phyloP scores from a whole-genome alignment of 2,888 invertebrate species.

The Acanthoscelides obtectus region DNA sequence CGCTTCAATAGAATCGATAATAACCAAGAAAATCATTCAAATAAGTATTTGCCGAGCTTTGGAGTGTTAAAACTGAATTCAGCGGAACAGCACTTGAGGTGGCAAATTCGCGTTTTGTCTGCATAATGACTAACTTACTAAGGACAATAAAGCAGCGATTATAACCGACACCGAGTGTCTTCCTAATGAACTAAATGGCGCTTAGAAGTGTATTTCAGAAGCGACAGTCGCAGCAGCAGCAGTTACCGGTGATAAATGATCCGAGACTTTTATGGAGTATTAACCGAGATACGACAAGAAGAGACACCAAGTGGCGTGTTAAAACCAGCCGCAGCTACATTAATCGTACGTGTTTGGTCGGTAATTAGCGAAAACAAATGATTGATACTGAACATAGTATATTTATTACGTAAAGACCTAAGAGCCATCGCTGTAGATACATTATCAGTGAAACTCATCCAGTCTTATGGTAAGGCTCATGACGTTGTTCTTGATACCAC shows the following conservation, averaged over 20 bases:
- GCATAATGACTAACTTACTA: not conserved
- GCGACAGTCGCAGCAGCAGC: not conserved
- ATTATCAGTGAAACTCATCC: too few relatives aligned
- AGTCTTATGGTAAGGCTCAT: too few relatives aligned
- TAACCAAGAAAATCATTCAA: too few relatives aligned
- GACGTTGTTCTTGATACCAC: too few relatives aligned
- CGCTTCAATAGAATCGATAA: too few relatives aligned
- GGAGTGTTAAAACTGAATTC: too few relatives aligned
- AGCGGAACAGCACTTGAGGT: not conserved
- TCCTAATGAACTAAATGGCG: not conserved
- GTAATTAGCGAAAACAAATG: not conserved
- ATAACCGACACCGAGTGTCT: not conserved
- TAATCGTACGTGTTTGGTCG: not conserved
- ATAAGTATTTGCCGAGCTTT: too few relatives aligned
- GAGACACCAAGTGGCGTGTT: not conserved
- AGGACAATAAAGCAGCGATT: not conserved
- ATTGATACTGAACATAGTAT: not conserved
- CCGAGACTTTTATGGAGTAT: not conserved
- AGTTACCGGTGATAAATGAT: not conserved
- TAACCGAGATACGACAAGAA: not conserved
- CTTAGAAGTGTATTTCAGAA: not conserved
- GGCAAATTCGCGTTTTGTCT: not conserved
- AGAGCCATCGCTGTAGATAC: too few relatives aligned
- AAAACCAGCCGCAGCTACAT: not conserved
- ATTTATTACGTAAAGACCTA: not conserved